These are phyloP conservation scores for Zaprionus ghesquierei DNA, from an alignment of 1,140 invertebrate genomes.

Conservation along the genomic window DNA sequence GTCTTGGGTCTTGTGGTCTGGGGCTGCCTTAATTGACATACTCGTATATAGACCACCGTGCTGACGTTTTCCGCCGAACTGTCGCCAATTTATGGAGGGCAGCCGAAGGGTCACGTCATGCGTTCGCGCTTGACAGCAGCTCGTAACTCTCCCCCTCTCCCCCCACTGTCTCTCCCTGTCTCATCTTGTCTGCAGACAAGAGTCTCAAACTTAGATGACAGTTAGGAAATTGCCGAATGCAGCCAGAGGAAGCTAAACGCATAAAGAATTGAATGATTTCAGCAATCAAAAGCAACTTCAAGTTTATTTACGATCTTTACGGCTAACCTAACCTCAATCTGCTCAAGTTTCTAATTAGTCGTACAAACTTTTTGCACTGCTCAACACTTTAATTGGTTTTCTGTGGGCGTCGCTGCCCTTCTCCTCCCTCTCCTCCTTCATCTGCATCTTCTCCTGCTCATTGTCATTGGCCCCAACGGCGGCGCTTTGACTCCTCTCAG, in stretches of 20 bases:
- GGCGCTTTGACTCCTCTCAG: slow-evolving; percentile 33
- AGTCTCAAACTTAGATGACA: slow-evolving; percentile 1
- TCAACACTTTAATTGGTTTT: background rate
- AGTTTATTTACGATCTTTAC: too few relatives aligned
- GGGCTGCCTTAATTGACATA: slow-evolving; percentile 67
- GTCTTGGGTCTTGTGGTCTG: background rate
- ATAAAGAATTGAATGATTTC: background rate
- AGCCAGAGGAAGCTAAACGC: background rate
- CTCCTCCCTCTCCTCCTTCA: background rate
- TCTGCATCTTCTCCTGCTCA: background rate
- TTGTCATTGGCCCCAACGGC: background rate
- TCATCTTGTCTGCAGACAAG: background rate
- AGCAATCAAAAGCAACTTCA: background rate
- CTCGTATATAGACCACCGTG: slow-evolving; percentile 66
- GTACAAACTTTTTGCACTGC: background rate
- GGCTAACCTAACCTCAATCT: background rate
- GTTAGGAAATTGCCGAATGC: background rate
- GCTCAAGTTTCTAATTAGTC: background rate
- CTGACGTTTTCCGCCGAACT: slow-evolving; percentile 67
- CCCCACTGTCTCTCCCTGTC: background rate
- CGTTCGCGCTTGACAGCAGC: slow-evolving; percentile 68
- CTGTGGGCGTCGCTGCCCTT: background rate
- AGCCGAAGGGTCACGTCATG: slow-evolving; percentile 65
- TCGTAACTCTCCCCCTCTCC: slow-evolving; percentile 44
- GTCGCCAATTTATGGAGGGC: slow-evolving; percentile 68